Percentiles rank a stretch among this genome's conserved stretches.
Evolutionary conservation across 2,888 invertebrate species (phyloP).

Genomic region (Acronicta alni): DNA sequence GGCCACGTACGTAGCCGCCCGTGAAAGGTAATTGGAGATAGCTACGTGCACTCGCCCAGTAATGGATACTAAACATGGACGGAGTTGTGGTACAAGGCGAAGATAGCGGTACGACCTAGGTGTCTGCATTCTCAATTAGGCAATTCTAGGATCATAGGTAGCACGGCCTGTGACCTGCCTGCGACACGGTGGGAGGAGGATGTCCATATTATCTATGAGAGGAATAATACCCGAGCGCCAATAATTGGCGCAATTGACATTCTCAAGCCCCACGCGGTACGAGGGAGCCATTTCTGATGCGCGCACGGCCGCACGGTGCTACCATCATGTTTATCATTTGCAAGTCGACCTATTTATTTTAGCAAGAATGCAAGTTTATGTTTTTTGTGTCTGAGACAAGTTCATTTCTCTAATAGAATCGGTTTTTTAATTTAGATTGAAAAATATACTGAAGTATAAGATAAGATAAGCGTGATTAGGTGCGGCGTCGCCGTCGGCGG

Average conservation of each 20-base stretch:
- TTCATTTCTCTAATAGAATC: conserved; percentile 15
- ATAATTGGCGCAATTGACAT: conserved; percentile 65
- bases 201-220: conserved; percentile 42
- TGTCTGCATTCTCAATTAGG: conserved; percentile 66
- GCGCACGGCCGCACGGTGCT: conserved; percentile 15
- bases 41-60: conserved; percentile 53
- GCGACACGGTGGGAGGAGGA: conserved; percentile 57
- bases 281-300: conserved; percentile 22
- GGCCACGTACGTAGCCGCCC: conserved; percentile 41
- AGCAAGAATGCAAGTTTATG: conserved; percentile 22
- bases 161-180: conserved; percentile 32
- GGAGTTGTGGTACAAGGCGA: conserved; percentile 23
- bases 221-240: conserved; percentile 45
- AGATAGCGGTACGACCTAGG: conserved; percentile 35
- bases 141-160: conserved; percentile 55
- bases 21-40: conserved; percentile 48
- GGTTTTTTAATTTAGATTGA: conserved; percentile 14
- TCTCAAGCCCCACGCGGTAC: conserved; percentile 17
- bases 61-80: conserved; percentile 52
- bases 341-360: conserved; percentile 13
- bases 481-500: not conserved
- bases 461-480: too few relatives aligned
- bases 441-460: conserved; percentile 23
- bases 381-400: conserved; percentile 15
- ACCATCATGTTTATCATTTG: conserved; percentile 23